Conservation (phyloP, 2,888 invertebrate species). For the Apocheima hispidaria region DNA sequence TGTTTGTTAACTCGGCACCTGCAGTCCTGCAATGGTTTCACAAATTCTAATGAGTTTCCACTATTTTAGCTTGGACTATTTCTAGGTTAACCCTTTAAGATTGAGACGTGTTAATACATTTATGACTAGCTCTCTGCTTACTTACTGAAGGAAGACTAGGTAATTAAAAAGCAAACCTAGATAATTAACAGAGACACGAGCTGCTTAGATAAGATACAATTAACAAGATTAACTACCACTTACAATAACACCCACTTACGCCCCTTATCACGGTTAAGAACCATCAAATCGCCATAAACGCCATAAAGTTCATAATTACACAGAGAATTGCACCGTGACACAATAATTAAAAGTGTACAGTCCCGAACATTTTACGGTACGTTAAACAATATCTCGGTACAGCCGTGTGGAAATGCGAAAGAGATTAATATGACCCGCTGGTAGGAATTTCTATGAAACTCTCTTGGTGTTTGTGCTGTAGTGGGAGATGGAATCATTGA, state of each 20-base stretch:
- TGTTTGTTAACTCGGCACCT: too few species aligned
- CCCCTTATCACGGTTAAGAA: constrained; percentile 18
- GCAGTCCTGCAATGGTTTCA: too few species aligned
- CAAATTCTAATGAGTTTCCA: too few species aligned
- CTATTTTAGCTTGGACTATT: too few species aligned
- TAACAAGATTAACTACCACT: constrained; percentile 18
- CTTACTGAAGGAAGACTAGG: too few species aligned
- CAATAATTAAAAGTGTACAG: constrained; percentile 73
- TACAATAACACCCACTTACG: constrained; percentile 9
- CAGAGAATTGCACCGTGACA: constrained; percentile 43
- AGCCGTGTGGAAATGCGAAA: constrained; percentile 71
- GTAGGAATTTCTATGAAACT: constrained; percentile 74
- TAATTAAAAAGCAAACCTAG: not conserved
- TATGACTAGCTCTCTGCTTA: too few species aligned
- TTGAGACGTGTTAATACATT: too few species aligned
- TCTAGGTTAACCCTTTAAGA: too few species aligned
- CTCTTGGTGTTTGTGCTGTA: constrained; percentile 48
- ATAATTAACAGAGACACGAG: not conserved
- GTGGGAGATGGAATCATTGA: constrained; percentile 41
- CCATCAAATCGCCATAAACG: constrained; percentile 33
- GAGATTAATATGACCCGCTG: constrained; percentile 77
- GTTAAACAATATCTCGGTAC: constrained; percentile 64
- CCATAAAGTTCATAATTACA: constrained; percentile 39
- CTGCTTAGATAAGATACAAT: constrained; percentile 3
- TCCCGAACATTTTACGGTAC: constrained; percentile 69